A percentile compares a stretch with the other conserved stretches of the same genome.
Evolutionary conservation across 2,888 invertebrate species (phyloP).

Genomic region (Ypsolopha scabrella): DNA sequence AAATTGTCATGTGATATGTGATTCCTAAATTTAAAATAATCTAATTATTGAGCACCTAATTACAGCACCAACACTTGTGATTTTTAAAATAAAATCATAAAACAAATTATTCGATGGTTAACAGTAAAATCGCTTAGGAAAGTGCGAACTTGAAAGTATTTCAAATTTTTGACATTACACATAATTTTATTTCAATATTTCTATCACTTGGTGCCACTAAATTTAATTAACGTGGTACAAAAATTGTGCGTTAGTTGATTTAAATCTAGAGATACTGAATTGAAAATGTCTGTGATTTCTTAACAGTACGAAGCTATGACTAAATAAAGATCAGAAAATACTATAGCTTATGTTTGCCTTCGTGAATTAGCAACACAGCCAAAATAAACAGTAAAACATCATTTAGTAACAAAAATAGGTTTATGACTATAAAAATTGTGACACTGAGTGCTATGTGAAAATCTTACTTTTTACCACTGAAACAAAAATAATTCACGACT

Average conservation of each 20-base stretch:
- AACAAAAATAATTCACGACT: not conserved
- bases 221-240: not conserved
- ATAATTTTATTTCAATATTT: slow-evolving; percentile 14
- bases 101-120: not conserved
- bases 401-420: not conserved
- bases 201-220: slow-evolving; percentile 9
- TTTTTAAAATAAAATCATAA: slow-evolving; percentile 10
- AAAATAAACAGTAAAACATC: not conserved
- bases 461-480: not conserved
- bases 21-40: slow-evolving; percentile 17
- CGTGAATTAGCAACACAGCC: not conserved
- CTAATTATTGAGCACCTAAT: slow-evolving; percentile 12
- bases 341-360: not conserved
- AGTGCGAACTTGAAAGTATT: too few species aligned
- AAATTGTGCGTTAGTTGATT: not conserved
- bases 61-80: slow-evolving; percentile 5
- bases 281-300: too few species aligned
- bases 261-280: too few species aligned
- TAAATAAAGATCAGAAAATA: not conserved
- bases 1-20: slow-evolving; percentile 60
- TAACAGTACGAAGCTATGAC: too few species aligned
- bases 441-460: not conserved
- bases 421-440: not conserved
- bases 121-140: too few species aligned
- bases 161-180: too few species aligned